Conservation (phyloP, 1,140 invertebrate species). For the Musca vetustissima region DNA sequence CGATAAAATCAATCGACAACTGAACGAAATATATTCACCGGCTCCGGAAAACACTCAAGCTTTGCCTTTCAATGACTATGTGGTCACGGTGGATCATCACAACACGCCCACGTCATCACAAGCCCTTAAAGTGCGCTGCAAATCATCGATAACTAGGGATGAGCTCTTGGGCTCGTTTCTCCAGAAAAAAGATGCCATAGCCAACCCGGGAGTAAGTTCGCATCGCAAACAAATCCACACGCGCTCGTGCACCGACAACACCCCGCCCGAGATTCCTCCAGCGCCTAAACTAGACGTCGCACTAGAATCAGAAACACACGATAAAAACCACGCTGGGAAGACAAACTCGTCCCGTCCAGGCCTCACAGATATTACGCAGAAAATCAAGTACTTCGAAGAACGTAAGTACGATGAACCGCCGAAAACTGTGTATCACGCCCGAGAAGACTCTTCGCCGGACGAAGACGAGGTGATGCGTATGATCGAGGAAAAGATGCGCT, state of each 20-base stretch:
- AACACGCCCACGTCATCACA: conserved; percentile 51
- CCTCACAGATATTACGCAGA: conserved; percentile 61
- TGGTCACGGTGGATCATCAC: conserved; percentile 63
- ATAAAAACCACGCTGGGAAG: conserved; percentile 23
- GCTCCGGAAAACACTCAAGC: neutral
- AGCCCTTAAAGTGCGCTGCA: conserved; percentile 68
- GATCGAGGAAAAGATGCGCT: conserved; percentile 45
- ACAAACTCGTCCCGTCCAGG: conserved; percentile 53
- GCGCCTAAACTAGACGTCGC: conserved; percentile 28
- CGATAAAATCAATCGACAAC: conserved; percentile 75
- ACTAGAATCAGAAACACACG: conserved; percentile 27
- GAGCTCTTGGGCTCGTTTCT: conserved; percentile 54
- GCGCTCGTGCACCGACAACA: neutral
- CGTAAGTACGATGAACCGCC: conserved; percentile 57
- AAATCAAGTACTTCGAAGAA: conserved; percentile 79
- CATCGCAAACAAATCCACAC: neutral
- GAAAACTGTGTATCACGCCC: conserved; percentile 61
- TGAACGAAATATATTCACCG: conserved; percentile 77
- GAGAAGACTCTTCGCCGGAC: conserved; percentile 60
- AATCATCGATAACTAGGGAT: conserved; percentile 60
- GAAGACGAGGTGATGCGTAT: conserved; percentile 47
- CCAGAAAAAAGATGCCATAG: conserved; percentile 40
- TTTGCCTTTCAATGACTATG: conserved; percentile 55
- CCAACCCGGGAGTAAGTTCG: neutral
- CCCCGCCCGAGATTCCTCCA: conserved; percentile 37